Evolutionary conservation across 2,113 vertebrate species (phyloP), one percentile per base, ranked within the genome.

Genomic region (Coryphaenoides rupestris): DNA sequence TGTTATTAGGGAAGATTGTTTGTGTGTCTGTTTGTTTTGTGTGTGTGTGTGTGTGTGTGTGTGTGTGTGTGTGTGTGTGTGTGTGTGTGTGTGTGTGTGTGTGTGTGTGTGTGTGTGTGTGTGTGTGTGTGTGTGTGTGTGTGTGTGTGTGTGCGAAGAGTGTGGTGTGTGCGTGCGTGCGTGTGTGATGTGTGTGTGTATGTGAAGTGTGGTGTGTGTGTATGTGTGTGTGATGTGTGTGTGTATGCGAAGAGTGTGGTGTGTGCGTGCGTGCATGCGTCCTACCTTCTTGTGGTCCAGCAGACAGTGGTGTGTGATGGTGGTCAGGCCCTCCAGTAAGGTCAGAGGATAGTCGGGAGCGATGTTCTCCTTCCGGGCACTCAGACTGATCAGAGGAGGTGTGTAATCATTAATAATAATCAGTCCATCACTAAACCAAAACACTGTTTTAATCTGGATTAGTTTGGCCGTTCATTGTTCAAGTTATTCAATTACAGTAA

Each of bases 331-430:
- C 89, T 99, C 97, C 56, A 99, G 71, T 19, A 99, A 92, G 19
- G 95, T 99, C 23, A 99, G 87, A 15, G 94, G 93, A 64, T 99
- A 99, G 85, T 99, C 97, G 19, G 97, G 97, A 0, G 97, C 91
- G 65, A 98, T 92, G 72, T 97, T 98, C 83, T 98, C 96, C 73
- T 84, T 93, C 86, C 89, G 94, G 21, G 87, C 85, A 78, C 86
- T 89, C 6, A 85, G 63, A 71, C 94, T 96, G 79, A 66, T 55
- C 4, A 66, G 33, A 40, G 33, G n/a, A 40, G 33, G 3, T 26
- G 6, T 6, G 24, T 26, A 26, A 26, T 26, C 24, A 26, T 26
- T 3, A 26, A 6, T 26, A 33, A 5, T 9, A 33, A 33, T 9
- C 10, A 5, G 6, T 33, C 28, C 28, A 33, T 33, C 28, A 33